Evolutionary conservation across 2,113 vertebrate species (phyloP), one percentile per base, ranked within the genome.

Genomic region (Cichladusa arquata): DNA sequence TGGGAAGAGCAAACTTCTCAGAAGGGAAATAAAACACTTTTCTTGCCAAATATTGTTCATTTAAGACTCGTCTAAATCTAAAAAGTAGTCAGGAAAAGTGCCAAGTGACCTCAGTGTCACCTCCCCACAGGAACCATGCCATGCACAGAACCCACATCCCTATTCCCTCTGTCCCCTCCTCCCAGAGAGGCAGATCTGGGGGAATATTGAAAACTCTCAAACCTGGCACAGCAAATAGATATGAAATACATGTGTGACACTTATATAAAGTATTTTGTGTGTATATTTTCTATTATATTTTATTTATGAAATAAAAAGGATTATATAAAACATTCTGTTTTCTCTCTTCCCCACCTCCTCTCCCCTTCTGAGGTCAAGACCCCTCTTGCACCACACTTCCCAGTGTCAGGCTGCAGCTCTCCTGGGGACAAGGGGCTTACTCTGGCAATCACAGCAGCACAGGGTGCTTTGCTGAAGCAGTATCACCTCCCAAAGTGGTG

Each of bases 51-150:
- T 0, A 0, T 2, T 44, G 14, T 31, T 57, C 29, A 45, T 42
- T 50, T 66, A 47, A 25, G 69, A 66, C 45, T 2, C 11, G 0
- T 36, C 20, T 69, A 38, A 12, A 44, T 31, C 65, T 48, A 44
- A 73, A 77, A 69, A 31, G n/a, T 11, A 88, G 51, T 2, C 34
- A 83, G 34, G 23, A 54, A 25, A 31, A 31, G 10, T 17, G 31
- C 72, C 22, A 65, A 77, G 28, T 5, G 2, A 28, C 13, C 13
- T 14, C 48, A 40, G 22, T 8, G 31, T 45, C 48, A 76, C 50
- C 13, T 45, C 34, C 25, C 44, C 0, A 0, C 0, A 1, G 78
- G 51, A 42, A 56, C 28, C 31, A 56, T 1, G 1, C 12, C 12
- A 25, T 6, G 13, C 53, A 66, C 10, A 40, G 60, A 56, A 36